Percentiles rank a stretch among this genome's conserved stretches.
phyloP scores from a whole-genome alignment of 2,888 invertebrate species.

The Polydrusus pterygomalis region DNA sequence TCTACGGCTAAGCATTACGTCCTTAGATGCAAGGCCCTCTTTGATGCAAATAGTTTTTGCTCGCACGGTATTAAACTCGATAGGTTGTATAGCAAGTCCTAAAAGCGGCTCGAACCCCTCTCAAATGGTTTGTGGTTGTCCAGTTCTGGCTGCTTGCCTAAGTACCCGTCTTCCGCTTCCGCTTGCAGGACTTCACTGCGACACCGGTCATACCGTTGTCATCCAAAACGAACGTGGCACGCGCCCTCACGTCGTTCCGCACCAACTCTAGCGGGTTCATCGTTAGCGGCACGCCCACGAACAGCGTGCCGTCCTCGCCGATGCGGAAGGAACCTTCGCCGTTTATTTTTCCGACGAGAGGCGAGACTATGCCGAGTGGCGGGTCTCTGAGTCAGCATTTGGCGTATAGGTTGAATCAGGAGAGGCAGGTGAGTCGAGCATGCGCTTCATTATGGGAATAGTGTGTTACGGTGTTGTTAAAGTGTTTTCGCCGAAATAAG shows the following conservation, averaged over 20 bases:
- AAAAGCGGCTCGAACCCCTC: too few relatives aligned
- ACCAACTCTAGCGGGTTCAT: constrained; percentile 76
- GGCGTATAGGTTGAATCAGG: constrained; percentile 41
- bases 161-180: constrained; percentile 35
- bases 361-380: not conserved
- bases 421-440: constrained; percentile 67
- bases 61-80: too few relatives aligned
- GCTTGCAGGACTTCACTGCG: constrained; percentile 55
- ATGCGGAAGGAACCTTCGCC: constrained; percentile 78
- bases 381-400: constrained; percentile 43
- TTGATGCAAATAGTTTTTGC: too few relatives aligned
- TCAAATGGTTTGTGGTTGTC: not conserved
- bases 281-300: constrained; percentile 55
- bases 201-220: constrained; percentile 31
- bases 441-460: not conserved
- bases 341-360: constrained; percentile 70
- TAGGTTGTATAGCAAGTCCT: too few relatives aligned
- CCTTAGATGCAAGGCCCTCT: too few relatives aligned
- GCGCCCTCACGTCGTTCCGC: constrained; percentile 54
- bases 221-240: constrained; percentile 52
- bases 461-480: too few relatives aligned
- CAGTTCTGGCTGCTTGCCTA: constrained; percentile 12
- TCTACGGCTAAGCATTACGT: too few relatives aligned
- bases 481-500: too few relatives aligned
- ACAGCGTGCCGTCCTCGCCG: constrained; percentile 78